Evolutionary conservation across 1,140 invertebrate genomes (phyloP), one percentile per base, ranked within the genome.

Genomic region (Drosophila pallidifrons): DNA sequence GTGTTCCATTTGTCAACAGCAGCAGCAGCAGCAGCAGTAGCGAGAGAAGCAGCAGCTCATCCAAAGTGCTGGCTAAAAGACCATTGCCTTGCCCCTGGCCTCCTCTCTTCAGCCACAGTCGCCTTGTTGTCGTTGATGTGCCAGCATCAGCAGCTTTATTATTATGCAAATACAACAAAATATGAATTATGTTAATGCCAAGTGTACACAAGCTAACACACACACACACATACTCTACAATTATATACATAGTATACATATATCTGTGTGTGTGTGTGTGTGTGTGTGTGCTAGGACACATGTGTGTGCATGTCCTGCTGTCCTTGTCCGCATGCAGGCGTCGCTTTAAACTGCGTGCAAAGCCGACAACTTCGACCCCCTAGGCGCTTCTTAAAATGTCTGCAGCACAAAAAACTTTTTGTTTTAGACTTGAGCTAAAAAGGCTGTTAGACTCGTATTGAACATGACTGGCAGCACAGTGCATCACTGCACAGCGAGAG

Each of bases 101-200:
- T 10, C 43, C 25, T 5, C 13, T 4, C 0, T 61, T 68, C 47
- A 67, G 38, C 69, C 25, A 25, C 35, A 10, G 35, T n/a, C 15
- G 11, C 3, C 38, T 54, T 43, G 13, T 43, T 64, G 59, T 25
- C 59, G 74, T 52, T 81, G 69, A 68, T 83, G 81, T 85, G 81
- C 68, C 77, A 80, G 64, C 81, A 85, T 83, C 81, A 83, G 81
- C 81, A 83, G 81, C 81, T 83, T 77, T 83, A 83, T 83, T 83
- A 85, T 83, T 83, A 83, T 83, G 81, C 81, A 83, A 83, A 83
- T 83, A 83, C 81, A 83, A 83, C 81, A 85, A 83, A 83, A 83
- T 83, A 83, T 83, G 81, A 83, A 83, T 83, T 83, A 83, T 83
- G 81, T 85, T 85, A 83, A 83, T 83, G 77, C 81, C 77, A 79